Conservation (phyloP, 2,888 invertebrate genomes). For the Opisthograptis luteolata region DNA sequence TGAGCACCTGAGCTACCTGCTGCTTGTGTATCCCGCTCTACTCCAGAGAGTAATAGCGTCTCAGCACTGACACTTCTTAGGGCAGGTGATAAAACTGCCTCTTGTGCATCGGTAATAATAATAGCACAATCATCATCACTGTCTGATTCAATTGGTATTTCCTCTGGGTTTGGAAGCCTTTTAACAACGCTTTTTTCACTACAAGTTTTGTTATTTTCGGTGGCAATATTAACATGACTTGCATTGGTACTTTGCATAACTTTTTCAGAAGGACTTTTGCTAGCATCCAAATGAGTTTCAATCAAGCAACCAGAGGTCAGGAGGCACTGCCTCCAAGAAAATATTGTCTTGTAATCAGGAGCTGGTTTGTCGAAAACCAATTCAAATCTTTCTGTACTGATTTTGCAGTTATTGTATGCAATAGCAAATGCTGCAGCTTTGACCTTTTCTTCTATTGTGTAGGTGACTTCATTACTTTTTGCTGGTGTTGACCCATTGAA, state of each 20-base stretch:
- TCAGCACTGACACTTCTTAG: slow-evolving; percentile 67
- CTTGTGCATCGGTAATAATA: slow-evolving; percentile 39
- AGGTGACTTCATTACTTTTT: slow-evolving; percentile 67
- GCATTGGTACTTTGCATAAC: not conserved
- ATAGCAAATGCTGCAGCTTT: slow-evolving; percentile 74
- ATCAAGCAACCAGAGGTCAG: slow-evolving; percentile 71
- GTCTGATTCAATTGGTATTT: slow-evolving; percentile 61
- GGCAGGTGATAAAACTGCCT: slow-evolving; percentile 29
- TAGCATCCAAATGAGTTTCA: slow-evolving; percentile 61
- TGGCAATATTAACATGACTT: not conserved
- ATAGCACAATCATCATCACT: slow-evolving; percentile 58
- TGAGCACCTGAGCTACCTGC: slow-evolving; percentile 43
- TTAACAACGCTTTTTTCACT: slow-evolving; percentile 36
- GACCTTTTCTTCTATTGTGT: slow-evolving; percentile 72
- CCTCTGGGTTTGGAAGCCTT: slow-evolving; percentile 70
- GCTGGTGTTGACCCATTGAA: slow-evolving; percentile 63
- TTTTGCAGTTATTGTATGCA: slow-evolving; percentile 74
- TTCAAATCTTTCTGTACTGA: slow-evolving; percentile 73
- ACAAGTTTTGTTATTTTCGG: slow-evolving; percentile 15
- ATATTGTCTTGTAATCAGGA: slow-evolving; percentile 79
- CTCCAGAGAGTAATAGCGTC: slow-evolving; percentile 57
- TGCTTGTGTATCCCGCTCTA: slow-evolving; percentile 44
- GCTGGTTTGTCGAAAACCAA: slow-evolving; percentile 71
- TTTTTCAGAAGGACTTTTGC: slow-evolving; percentile 33
- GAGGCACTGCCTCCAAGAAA: slow-evolving; percentile 73